Percentiles rank a stretch among this genome's conserved stretches.
These are phyloP conservation scores for Baccha elongata DNA, from an alignment of 2,888 invertebrate genomes.

Conservation along the genomic window DNA sequence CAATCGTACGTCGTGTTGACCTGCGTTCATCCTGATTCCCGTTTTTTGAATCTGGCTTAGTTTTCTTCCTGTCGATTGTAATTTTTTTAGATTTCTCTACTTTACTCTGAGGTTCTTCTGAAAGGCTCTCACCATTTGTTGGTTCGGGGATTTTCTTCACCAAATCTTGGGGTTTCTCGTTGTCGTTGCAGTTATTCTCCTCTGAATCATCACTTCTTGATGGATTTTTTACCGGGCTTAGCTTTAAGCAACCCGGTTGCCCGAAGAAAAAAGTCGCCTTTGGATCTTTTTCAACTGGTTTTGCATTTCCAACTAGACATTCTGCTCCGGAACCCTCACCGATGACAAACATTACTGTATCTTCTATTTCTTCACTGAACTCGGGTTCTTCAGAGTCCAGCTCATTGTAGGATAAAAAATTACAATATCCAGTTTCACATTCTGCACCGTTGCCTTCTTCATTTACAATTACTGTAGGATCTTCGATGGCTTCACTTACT, in stretches of 20 bases:
- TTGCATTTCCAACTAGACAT: slow-evolving; percentile 88
- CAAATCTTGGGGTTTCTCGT: slow-evolving; percentile 14
- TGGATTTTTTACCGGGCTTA: slow-evolving; percentile 79
- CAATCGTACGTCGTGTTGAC: background rate
- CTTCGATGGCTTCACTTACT: slow-evolving; percentile 88
- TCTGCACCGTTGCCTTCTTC: slow-evolving; percentile 88
- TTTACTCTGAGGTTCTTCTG: background rate
- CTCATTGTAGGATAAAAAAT: slow-evolving; percentile 14
- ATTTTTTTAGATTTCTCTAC: background rate
- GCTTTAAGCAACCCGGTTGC: slow-evolving; percentile 82
- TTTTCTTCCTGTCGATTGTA: background rate
- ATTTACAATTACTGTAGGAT: slow-evolving; percentile 87
- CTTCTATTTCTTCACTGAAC: slow-evolving; percentile 88
- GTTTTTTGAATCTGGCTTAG: slow-evolving; percentile 15
- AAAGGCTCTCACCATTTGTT: slow-evolving; percentile 64
- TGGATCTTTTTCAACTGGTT: slow-evolving; percentile 76
- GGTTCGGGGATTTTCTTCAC: slow-evolving; percentile 27
- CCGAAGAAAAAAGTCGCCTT: slow-evolving; percentile 83
- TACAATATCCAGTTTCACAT: slow-evolving; percentile 82
- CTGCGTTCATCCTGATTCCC: slow-evolving; percentile 10
- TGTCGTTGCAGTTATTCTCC: slow-evolving; percentile 19
- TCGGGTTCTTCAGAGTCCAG: slow-evolving; percentile 41
- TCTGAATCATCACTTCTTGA: slow-evolving; percentile 74
- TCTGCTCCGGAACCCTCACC: slow-evolving; percentile 89
- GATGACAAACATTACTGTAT: slow-evolving; percentile 85